Evolutionary conservation across 2,797 vertebrate genomes (phyloP), one percentile per base, ranked within the genome.

Genomic region (Arrhamphus sclerolepis): DNA sequence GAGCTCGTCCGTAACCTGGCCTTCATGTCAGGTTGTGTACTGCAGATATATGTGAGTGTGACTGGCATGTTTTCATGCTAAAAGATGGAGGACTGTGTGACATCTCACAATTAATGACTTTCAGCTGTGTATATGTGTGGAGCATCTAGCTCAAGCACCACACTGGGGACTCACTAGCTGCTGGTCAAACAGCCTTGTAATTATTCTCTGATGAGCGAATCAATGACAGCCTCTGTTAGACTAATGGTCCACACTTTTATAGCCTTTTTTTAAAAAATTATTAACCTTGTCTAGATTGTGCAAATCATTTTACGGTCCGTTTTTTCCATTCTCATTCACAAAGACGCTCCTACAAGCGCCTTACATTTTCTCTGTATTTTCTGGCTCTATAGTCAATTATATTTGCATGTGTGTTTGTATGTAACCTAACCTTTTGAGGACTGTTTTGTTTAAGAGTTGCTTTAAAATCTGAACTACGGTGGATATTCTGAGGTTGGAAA

Each of bases 181-280:
- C 62, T 60, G 24, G 46, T 56, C 70, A 56, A 76, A 59, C 74
- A 66, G 75, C 55, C 66, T 74, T 56, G 62, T 82, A 84, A 89
- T 87, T 74, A 81, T 58, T 46, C 61, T 71, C 47, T 65, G 72
- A 84, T 76, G 62, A 75, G 76, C 46, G 24, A 76, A 54, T 79
- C 74, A 71, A 75, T 79, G 72, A 74, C 66, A 69, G 53, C 80
- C 79, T 80, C 78, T 86, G 82, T 75, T 80, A 31, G 29, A 70
- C 69, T 71, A 80, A 87, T 87, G 69, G 50, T 62, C 58, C 47
- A 34, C 31, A 38, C 34, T 38, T 16, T 4, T 14, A 38, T 38
- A 13, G 13, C 34, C 34, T 16, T 4, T 38, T 38, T n/a, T n/a
- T n/a, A n/a, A n/a, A n/a, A n/a, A n/a, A n/a, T n/a, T n/a, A n/a